Evolutionary conservation across 2,888 invertebrate genomes (phyloP), one percentile per base, ranked within the genome.

Genomic region (Brachynemurus nebulosus): DNA sequence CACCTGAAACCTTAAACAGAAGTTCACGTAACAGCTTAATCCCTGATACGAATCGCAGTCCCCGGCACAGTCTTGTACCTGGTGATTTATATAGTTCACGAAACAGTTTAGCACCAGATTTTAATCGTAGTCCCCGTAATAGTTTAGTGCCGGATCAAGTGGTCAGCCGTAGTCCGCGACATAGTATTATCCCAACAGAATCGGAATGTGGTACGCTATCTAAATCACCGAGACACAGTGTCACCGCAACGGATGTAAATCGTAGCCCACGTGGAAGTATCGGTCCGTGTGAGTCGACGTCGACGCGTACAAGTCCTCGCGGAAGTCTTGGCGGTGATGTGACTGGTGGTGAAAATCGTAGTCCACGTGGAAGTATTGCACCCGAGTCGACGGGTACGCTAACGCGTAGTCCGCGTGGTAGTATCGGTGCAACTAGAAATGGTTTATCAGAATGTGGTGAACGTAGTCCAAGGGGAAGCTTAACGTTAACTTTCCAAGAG

Each of bases 1-100:
- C 60, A 17, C 62, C 62, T 4, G 61, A 61, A 45, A 72, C 49
- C 4, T 70, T 53, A 48, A 36, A 71, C 0, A 65, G 74, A 52
- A 74, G 75, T 18, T 74, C 78, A 0, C 60, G 78, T 47, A 72
- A 74, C 33, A 72, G 74, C 46, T 65, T 74, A 49, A 55, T 61
- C 17, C 62, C 62, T 6, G 61, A 61, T 46, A 72, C 49, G 18
- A 58, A 59, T 36, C 66, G 72, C 49, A 77, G 75, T 45, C 71
- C 78, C 0, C 67, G 79, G 41, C 75, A 76, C 54, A 78, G 78
- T 12, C 67, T 79, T 40, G 69, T 74, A 20, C 77, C 78, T 17
- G 79, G 78, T 38, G 63, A 62, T 38, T 62, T 60, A 45, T 56
- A 57, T 30, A 72, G 71, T 51, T 69, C 67, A 9, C 63, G 75